phyloP scores from a whole-genome alignment of 2,113 vertebrate genomes.

The Tretioscincus oriximinensis region DNA sequence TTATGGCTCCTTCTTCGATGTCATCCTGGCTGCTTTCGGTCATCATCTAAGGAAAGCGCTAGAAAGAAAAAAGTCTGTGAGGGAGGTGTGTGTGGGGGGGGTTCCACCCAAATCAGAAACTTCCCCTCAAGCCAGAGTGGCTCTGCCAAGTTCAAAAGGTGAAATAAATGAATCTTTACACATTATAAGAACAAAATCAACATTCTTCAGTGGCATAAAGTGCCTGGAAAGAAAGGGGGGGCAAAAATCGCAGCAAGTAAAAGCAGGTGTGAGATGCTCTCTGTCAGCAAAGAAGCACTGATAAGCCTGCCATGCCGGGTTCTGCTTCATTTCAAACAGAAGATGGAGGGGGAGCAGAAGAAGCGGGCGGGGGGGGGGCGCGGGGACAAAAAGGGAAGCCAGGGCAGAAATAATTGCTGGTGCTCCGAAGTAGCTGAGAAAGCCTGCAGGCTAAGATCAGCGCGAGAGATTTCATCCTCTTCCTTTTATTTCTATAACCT shows the following conservation, averaged over 20 bases:
- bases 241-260: conserved; percentile 66
- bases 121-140: conserved; percentile 64
- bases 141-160: conserved; percentile 78
- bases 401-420: conserved; percentile 84
- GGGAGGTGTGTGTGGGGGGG: conserved; percentile 57
- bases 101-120: background rate
- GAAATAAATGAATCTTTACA: conserved; percentile 83
- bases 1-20: conserved; percentile 31
- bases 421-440: conserved; percentile 75
- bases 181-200: conserved; percentile 76
- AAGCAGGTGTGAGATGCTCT: conserved; percentile 78
- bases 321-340: conserved; percentile 85
- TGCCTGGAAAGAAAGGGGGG: conserved; percentile 62
- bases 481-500: conserved; percentile 83
- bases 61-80: too few species aligned
- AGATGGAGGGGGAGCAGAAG: conserved; percentile 67
- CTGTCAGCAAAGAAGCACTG: conserved; percentile 76
- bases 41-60: conserved; percentile 67
- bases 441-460: conserved; percentile 83
- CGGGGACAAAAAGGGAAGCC: conserved; percentile 54
- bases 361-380: conserved; percentile 57
- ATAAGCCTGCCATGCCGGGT: conserved; percentile 76
- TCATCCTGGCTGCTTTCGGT: conserved; percentile 63
- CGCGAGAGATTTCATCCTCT: conserved; percentile 80
- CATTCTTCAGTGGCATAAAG: conserved; percentile 79